phyloP scores from a whole-genome alignment of 2,797 vertebrate genomes.

The Platyrinchus mystaceus region DNA sequence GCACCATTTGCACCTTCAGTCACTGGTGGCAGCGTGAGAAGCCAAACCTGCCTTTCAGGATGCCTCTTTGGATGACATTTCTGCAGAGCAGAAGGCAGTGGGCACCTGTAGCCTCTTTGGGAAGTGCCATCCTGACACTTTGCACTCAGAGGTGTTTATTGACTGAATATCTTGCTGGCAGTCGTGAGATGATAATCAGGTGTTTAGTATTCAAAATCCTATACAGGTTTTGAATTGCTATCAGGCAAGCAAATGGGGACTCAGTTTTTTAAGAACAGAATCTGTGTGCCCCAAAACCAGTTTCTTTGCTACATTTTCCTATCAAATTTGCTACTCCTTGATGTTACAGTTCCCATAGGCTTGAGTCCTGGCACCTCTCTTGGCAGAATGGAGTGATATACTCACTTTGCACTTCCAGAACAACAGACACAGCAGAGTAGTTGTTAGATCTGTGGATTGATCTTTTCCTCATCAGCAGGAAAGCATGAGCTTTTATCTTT shows the following conservation, averaged over 20 bases:
- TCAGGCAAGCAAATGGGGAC: background rate
- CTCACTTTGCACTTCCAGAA: background rate
- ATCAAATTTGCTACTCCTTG: background rate
- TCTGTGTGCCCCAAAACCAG: background rate
- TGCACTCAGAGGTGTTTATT: background rate
- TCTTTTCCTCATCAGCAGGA: background rate
- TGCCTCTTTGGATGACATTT: accelerated
- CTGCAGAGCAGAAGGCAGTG: background rate
- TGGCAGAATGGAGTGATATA: accelerated
- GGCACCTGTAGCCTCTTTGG: background rate
- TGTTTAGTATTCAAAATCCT: background rate
- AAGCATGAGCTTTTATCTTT: background rate
- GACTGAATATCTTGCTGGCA: background rate
- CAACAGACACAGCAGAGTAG: background rate
- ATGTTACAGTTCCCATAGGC: background rate
- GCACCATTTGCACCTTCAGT: background rate
- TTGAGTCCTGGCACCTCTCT: background rate
- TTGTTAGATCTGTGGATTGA: background rate
- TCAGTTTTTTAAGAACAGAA: background rate
- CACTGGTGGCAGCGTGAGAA: background rate
- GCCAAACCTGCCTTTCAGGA: background rate
- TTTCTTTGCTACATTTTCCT: background rate
- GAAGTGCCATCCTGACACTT: background rate
- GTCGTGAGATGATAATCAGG: background rate
- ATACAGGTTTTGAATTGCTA: background rate